phyloP scores from a whole-genome alignment of 2,113 vertebrate species.

The Tragelaphus imberbis region DNA sequence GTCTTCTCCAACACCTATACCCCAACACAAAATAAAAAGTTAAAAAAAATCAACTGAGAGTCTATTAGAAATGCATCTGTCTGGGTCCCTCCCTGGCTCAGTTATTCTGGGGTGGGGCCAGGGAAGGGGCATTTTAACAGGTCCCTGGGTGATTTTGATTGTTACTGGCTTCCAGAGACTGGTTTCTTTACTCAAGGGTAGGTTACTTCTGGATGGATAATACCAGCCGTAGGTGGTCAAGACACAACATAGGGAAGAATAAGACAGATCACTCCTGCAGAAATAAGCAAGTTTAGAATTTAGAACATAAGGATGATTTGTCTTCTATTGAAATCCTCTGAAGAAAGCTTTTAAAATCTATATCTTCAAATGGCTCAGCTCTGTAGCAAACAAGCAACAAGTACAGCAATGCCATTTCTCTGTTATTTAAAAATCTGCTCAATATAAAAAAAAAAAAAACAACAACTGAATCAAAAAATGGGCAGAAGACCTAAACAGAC shows the following conservation, averaged over 20 bases:
- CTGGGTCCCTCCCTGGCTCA: not conserved
- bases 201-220: not conserved
- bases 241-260: not conserved
- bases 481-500: not conserved
- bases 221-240: not conserved
- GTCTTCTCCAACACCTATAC: not conserved
- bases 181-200: not conserved
- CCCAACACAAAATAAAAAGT: not conserved
- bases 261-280: not conserved
- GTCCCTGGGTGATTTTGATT: not conserved
- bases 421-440: not conserved
- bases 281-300: not conserved
- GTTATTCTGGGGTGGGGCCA: not conserved
- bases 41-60: not conserved
- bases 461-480: not conserved
- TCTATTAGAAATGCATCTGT: not conserved
- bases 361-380: not conserved
- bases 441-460: not conserved
- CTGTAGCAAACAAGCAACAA: not conserved
- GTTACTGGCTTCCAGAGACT: not conserved
- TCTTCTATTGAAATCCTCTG: not conserved
- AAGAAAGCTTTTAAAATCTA: not conserved
- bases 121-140: not conserved
- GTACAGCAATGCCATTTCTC: not conserved
- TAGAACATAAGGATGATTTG: not conserved